Evolutionary conservation across 2,113 vertebrate genomes (phyloP).

Genomic region (Nettapus auritus): DNA sequence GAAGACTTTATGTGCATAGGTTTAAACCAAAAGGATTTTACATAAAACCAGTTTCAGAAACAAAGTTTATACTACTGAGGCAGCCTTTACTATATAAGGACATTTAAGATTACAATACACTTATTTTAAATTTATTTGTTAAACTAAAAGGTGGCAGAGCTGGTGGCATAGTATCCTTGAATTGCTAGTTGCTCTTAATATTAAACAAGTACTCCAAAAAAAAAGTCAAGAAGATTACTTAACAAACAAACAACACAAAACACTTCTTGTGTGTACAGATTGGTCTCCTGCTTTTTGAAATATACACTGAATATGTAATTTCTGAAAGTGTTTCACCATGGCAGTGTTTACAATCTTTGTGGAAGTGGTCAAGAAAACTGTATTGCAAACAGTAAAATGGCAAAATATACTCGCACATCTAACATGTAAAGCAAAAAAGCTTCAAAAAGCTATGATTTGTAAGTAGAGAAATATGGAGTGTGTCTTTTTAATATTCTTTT

Average conservation of each 20-base stretch:
- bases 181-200: neutral
- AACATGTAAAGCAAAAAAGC: neutral
- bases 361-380: conserved; percentile 14
- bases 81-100: neutral
- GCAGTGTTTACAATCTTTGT: neutral
- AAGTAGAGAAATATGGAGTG: neutral
- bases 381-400: conserved; percentile 3
- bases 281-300: conserved; percentile 13
- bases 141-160: neutral
- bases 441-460: neutral
- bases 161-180: neutral
- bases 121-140: neutral
- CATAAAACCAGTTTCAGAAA: neutral
- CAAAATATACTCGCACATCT: neutral
- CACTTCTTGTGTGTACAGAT: neutral
- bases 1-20: neutral
- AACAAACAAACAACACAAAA: neutral
- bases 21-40: neutral
- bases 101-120: neutral
- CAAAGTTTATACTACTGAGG: neutral
- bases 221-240: neutral
- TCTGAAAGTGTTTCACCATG: neutral
- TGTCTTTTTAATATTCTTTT: neutral
- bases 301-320: conserved; percentile 22
- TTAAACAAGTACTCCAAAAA: neutral